Base-by-base conservation (phyloP, 2,888 invertebrate species). In the Drosophila neutralis region DNA sequence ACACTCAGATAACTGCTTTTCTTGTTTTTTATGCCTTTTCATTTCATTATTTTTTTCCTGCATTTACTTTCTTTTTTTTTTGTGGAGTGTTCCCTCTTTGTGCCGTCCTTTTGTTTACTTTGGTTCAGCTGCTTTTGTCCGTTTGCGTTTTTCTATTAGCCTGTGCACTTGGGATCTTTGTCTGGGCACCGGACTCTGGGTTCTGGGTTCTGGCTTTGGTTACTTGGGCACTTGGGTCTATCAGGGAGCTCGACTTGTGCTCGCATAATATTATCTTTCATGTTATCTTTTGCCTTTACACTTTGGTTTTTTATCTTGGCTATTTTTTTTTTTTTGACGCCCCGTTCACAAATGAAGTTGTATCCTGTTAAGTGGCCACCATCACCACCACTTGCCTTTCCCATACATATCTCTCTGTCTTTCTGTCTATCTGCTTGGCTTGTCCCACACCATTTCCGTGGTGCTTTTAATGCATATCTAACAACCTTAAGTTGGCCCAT, bases 231-330 rank as follows among this genome's bases (percentile, higher is more conserved):
- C 67, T 49, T 36, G 60, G 63, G 70, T 45, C 58, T 57, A 42
- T 33, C 57, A 18, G 48, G 33, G 52, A 45, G 58, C 57, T 60
- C 64, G 40, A 56, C 63, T 69, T 60, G 33, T 61, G 70, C 71
- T 69, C 71, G 78, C 83, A 90, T 88, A 90, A 88, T 90, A 87
- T 90, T 90, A 83, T 83, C 87, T 80, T 86, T 84, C 76, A 77
- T 83, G 82, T 88, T 82, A 81, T 86, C 83, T 86, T 78, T 83
- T 78, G 86, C 79, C 87, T 80, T 87, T 85, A 83, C 79, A 74
- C 76, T 75, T 73, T 57, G 54, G 56, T 38, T 45, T 54, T 24
- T 24, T 54, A n/a, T 38, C 27, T 27, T 29, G 27, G 6, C 24
- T 36, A 21, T 60, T 69, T 74, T 56, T 36, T 58, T 58, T 69